Conservation (phyloP, 2,113 vertebrate genomes). For the Pelobates fuscus region DNA sequence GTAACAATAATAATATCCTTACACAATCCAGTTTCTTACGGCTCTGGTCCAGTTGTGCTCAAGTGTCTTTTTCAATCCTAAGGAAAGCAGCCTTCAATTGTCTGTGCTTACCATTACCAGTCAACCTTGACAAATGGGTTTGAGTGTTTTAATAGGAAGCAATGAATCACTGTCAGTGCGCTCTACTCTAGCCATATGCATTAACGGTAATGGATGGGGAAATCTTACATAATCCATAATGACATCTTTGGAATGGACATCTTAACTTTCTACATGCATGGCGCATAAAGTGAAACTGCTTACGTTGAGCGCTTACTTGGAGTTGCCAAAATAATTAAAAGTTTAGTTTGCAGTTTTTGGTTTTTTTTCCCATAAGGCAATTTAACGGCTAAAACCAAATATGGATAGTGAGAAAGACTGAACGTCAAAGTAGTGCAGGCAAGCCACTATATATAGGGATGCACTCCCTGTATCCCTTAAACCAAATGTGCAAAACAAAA, state of each 20-base stretch:
- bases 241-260: conserved; percentile 15
- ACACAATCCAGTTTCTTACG: neutral
- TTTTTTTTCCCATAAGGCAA: too few species aligned
- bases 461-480: too few species aligned
- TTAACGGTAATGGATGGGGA: conserved; percentile 34
- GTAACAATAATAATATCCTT: neutral
- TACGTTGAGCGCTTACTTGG: too few species aligned
- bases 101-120: conserved; percentile 20
- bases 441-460: too few species aligned
- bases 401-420: too few species aligned
- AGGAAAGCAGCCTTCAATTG: conserved; percentile 13
- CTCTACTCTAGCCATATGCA: conserved; percentile 29
- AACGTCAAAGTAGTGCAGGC: too few species aligned
- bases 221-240: conserved; percentile 25
- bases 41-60: neutral
- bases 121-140: conserved; percentile 38
- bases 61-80: conserved; percentile 3
- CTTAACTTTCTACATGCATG: conserved; percentile 4
- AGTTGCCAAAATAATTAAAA: too few species aligned
- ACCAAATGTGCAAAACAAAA: too few species aligned
- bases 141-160: conserved; percentile 32
- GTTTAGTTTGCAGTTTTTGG: too few species aligned
- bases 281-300: neutral
- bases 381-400: too few species aligned
- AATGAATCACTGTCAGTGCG: conserved; percentile 41